phyloP scores from a whole-genome alignment of 2,797 vertebrate species.

The Fistularia tabacaria region DNA sequence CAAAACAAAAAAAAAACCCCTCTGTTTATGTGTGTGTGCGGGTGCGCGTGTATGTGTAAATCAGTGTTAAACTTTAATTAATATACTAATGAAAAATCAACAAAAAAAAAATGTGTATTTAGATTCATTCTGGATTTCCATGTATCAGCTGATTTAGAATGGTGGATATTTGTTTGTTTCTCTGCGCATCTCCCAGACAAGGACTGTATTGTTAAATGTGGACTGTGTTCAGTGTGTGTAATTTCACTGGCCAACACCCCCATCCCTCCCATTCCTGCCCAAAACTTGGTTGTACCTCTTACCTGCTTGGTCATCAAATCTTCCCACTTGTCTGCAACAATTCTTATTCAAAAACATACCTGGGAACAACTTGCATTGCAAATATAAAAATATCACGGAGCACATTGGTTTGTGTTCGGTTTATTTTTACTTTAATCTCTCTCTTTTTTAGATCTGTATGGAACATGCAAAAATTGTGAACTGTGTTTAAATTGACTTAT shows the following conservation, averaged over 20 bases:
- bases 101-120: slow-evolving; percentile 78
- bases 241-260: slow-evolving; percentile 77
- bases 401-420: slow-evolving; percentile 34
- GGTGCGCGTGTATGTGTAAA: slow-evolving; percentile 80
- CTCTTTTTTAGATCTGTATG: slow-evolving; percentile 78
- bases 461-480: slow-evolving; percentile 78
- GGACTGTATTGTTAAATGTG: slow-evolving; percentile 81
- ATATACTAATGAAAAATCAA: slow-evolving; percentile 66
- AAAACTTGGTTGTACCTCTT: slow-evolving; percentile 48
- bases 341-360: slow-evolving; percentile 35
- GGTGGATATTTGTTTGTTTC: slow-evolving; percentile 88
- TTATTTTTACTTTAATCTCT: slow-evolving; percentile 45
- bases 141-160: slow-evolving; percentile 82
- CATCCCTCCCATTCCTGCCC: slow-evolving; percentile 61
- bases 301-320: slow-evolving; percentile 51
- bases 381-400: slow-evolving; percentile 47
- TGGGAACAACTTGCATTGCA: slow-evolving; percentile 45
- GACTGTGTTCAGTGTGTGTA: slow-evolving; percentile 89
- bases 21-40: slow-evolving; percentile 47
- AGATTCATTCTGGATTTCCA: slow-evolving; percentile 80
- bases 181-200: slow-evolving; percentile 79
- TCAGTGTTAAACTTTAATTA: slow-evolving; percentile 92
- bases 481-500: slow-evolving; percentile 77
- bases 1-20: slow-evolving; percentile 40
- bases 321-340: slow-evolving; percentile 39